Conservation (phyloP, 2,888 invertebrate species). For the Seladonia tumulorum region DNA sequence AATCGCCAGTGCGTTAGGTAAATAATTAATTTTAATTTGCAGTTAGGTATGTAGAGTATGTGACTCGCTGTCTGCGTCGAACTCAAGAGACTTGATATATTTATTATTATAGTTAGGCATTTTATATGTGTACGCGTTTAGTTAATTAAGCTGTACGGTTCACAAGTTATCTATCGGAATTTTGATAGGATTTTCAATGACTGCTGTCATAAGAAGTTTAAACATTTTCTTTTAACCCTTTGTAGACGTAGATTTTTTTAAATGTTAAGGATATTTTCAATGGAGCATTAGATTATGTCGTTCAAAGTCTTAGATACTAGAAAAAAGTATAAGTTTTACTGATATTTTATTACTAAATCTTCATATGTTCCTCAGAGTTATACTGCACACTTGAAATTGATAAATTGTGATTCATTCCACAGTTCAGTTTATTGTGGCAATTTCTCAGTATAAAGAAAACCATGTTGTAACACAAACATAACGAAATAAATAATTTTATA, state of each 20-base stretch:
- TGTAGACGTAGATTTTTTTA: background rate
- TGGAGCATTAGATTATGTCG: too few species aligned
- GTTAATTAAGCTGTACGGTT: conserved; percentile 17
- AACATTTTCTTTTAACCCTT: background rate
- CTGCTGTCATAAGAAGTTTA: background rate
- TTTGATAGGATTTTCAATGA: background rate
- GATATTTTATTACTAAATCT: too few species aligned
- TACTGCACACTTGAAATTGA: too few species aligned
- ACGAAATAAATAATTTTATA: too few species aligned
- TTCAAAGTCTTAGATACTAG: too few species aligned
- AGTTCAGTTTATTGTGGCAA: too few species aligned
- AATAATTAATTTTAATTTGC: background rate
- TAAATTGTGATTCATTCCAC: too few species aligned
- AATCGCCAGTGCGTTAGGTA: background rate
- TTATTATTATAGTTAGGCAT: conserved; percentile 27
- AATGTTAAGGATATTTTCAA: too few species aligned
- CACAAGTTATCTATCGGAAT: background rate
- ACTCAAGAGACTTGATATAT: conserved; percentile 26
- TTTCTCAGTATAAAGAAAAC: too few species aligned
- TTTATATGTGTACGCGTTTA: background rate
- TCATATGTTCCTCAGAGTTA: too few species aligned
- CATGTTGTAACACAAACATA: too few species aligned
- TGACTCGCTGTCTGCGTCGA: background rate
- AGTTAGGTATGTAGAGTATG: background rate
- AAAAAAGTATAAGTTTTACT: too few species aligned